Conservation (phyloP, 2,888 invertebrate species). For the Acrocyrtus sp. region DNA sequence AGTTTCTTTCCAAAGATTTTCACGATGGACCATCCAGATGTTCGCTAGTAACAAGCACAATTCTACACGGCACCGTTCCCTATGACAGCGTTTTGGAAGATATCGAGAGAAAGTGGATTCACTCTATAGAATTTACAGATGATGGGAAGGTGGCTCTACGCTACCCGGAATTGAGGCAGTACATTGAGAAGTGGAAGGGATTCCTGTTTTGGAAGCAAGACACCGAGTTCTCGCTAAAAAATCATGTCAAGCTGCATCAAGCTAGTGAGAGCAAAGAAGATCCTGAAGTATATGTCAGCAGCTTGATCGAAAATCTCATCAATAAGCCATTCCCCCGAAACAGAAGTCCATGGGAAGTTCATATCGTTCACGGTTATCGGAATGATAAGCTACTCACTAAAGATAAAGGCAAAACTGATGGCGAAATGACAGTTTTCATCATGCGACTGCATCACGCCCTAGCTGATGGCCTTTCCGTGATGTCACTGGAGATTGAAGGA, state of each 20-base stretch:
- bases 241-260: not conserved
- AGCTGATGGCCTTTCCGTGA: not conserved
- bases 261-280: not conserved
- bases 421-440: not conserved
- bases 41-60: not conserved
- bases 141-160: not conserved
- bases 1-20: not conserved
- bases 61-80: not conserved
- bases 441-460: not conserved
- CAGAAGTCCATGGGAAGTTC: slow-evolving; percentile 7
- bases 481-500: no score
- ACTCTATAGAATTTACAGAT: not conserved
- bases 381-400: not conserved
- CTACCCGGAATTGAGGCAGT: slow-evolving; percentile 5
- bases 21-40: not conserved
- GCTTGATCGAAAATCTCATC: not conserved
- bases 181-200: not conserved
- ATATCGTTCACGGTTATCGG: not conserved
- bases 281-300: not conserved
- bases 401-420: not conserved
- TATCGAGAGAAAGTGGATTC: not conserved
- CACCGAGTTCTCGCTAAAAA: not conserved
- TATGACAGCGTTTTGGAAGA: not conserved
- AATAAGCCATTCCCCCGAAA: not conserved
- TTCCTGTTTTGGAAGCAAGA: slow-evolving; percentile 4